phyloP scores from a whole-genome alignment of 2,113 vertebrate genomes.

The Cyanoliseus patagonus region DNA sequence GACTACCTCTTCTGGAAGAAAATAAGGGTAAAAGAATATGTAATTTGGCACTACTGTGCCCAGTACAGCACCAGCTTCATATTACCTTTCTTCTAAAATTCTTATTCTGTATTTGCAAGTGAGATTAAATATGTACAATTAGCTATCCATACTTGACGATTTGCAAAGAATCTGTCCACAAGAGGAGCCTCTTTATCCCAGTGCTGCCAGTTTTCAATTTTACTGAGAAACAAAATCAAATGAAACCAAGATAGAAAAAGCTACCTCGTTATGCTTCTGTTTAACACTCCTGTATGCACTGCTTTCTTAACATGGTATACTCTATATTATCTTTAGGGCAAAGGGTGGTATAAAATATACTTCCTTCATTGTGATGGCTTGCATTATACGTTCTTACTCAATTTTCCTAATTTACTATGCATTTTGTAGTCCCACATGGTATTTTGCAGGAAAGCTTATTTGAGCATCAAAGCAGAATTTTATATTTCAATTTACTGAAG shows the following conservation, averaged over 20 bases:
- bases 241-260: not conserved
- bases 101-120: not conserved
- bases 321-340: not conserved
- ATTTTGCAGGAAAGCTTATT: not conserved
- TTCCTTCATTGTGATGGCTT: not conserved
- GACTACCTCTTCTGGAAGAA: not conserved
- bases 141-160: not conserved
- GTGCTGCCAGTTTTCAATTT: not conserved
- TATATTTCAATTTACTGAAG: not conserved
- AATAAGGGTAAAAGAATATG: not conserved
- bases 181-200: not conserved
- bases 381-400: not conserved
- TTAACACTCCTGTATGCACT: not conserved
- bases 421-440: not conserved
- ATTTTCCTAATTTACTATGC: not conserved
- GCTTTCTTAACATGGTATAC: not conserved
- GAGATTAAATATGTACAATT: not conserved
- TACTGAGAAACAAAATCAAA: not conserved
- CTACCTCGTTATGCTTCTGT: too few species aligned
- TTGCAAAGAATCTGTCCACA: not conserved
- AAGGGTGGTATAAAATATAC: not conserved
- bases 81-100: not conserved
- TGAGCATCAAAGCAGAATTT: not conserved
- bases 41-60: not conserved
- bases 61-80: not conserved